Conservation (phyloP, 2,888 invertebrate genomes). For the Drosophila recens region DNA sequence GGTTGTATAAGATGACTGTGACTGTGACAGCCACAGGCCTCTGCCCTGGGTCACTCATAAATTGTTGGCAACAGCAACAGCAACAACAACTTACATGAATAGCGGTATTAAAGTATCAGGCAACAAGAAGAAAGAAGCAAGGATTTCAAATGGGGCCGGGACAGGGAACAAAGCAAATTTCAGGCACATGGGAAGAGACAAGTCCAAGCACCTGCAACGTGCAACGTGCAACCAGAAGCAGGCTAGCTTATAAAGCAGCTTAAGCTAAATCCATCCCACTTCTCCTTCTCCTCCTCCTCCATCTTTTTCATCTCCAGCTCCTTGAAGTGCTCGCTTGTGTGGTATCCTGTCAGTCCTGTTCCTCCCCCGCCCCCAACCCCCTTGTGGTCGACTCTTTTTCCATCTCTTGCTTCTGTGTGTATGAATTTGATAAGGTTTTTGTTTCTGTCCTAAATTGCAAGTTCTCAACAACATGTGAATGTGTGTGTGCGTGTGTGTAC, state of each 20-base stretch:
- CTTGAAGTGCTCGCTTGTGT: slow-evolving; percentile 8
- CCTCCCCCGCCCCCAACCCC: neutral
- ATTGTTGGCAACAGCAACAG: slow-evolving; percentile 53
- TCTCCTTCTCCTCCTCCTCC: neutral
- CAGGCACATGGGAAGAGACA: slow-evolving; percentile 22
- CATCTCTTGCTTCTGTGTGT: slow-evolving; percentile 25
- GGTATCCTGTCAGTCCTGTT: slow-evolving; percentile 11
- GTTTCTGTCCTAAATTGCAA: slow-evolving; percentile 34
- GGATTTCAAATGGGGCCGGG: neutral
- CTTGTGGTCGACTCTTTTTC: neutral
- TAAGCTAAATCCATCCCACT: slow-evolving; percentile 16
- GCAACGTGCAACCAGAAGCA: slow-evolving; percentile 24
- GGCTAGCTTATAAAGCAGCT: slow-evolving; percentile 58
- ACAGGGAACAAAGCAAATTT: slow-evolving; percentile 60
- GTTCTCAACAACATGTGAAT: slow-evolving; percentile 18
- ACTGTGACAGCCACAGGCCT: slow-evolving; percentile 19
- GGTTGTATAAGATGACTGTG: slow-evolving; percentile 3
- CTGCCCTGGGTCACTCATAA: slow-evolving; percentile 59
- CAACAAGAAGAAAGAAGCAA: slow-evolving; percentile 17
- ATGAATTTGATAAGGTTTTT: slow-evolving; percentile 70
- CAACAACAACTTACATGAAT: slow-evolving; percentile 61
- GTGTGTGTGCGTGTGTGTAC: slow-evolving; percentile 5
- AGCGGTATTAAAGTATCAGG: slow-evolving; percentile 74
- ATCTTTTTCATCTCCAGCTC: too few relatives aligned
- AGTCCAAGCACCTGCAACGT: slow-evolving; percentile 30